Evolutionary conservation across 1,140 invertebrate species (phyloP).

Genomic region (Brachionus sp.): DNA sequence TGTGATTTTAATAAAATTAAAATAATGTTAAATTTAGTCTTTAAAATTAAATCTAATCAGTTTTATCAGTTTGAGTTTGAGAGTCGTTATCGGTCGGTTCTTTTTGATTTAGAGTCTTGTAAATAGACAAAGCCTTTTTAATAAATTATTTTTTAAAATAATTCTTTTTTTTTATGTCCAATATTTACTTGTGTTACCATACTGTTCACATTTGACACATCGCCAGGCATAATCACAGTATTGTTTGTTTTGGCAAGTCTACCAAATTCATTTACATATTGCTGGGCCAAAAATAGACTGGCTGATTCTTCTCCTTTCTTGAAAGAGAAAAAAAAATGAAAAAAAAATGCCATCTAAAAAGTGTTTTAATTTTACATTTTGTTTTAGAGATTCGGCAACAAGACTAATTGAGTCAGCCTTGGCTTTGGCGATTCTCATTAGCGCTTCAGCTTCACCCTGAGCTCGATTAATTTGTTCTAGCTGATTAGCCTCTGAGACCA

Average conservation of each 20-base stretch:
- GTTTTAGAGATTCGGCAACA: neutral
- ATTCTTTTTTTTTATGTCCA: neutral
- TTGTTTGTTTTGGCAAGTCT: constrained; percentile 87
- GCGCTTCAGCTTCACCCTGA: constrained; percentile 46
- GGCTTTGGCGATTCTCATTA: constrained; percentile 33
- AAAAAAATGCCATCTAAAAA: neutral
- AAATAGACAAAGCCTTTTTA: constrained; percentile 43
- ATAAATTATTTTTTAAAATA: neutral
- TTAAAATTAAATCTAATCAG: neutral
- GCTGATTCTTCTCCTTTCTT: constrained; percentile 80
- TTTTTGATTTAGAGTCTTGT: constrained; percentile 20
- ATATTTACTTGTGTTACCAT: constrained; percentile 37
- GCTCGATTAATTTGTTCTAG: constrained; percentile 61
- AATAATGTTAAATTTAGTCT: neutral
- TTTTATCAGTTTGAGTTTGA: neutral
- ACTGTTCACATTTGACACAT: constrained; percentile 40
- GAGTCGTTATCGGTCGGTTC: neutral
- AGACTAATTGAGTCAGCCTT: constrained; percentile 10
- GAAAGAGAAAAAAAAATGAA: neutral
- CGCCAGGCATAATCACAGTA: constrained; percentile 81
- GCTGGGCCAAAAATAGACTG: constrained; percentile 83
- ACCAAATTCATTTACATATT: constrained; percentile 87
- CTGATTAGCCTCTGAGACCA: constrained; percentile 70
- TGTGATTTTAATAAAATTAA: neutral
- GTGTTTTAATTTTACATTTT: neutral